Conservation (phyloP, 2,888 invertebrate species). For the Netelia fuscicornis region DNA sequence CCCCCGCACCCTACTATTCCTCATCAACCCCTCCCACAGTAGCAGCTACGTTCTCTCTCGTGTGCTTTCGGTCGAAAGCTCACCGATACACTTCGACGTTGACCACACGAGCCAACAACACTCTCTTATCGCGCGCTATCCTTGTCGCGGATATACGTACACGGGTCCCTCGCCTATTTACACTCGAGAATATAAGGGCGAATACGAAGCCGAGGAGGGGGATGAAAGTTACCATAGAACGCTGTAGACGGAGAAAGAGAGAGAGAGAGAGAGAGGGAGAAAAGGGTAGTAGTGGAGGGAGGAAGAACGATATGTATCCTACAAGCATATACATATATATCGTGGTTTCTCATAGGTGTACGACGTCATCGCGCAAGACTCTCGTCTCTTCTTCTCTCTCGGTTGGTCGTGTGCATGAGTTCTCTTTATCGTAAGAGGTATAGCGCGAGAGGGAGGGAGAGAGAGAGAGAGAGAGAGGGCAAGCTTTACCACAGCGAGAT, state of each 20-base stretch:
- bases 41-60: constrained; percentile 26
- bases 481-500: constrained; percentile 30
- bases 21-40: constrained; percentile 3
- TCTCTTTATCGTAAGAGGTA: constrained; percentile 13
- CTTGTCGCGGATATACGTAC: constrained; percentile 65
- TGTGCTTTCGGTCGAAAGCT: constrained; percentile 65
- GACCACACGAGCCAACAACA: constrained; percentile 62
- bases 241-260: constrained; percentile 27
- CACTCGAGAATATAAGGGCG: neutral
- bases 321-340: constrained; percentile 1
- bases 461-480: neutral
- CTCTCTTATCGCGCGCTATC: constrained; percentile 41
- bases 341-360: constrained; percentile 53
- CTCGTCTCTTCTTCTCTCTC: constrained; percentile 32
- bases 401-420: constrained; percentile 11
- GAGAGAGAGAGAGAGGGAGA: neutral
- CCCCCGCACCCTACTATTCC: constrained; percentile 29
- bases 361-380: constrained; percentile 44
- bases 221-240: constrained; percentile 60
- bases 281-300: neutral
- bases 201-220: constrained; percentile 30
- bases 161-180: neutral
- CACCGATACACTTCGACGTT: constrained; percentile 70
- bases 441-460: neutral
- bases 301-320: neutral